phyloP scores from a whole-genome alignment of 2,888 invertebrate genomes.

The Pollenia angustigena region DNA sequence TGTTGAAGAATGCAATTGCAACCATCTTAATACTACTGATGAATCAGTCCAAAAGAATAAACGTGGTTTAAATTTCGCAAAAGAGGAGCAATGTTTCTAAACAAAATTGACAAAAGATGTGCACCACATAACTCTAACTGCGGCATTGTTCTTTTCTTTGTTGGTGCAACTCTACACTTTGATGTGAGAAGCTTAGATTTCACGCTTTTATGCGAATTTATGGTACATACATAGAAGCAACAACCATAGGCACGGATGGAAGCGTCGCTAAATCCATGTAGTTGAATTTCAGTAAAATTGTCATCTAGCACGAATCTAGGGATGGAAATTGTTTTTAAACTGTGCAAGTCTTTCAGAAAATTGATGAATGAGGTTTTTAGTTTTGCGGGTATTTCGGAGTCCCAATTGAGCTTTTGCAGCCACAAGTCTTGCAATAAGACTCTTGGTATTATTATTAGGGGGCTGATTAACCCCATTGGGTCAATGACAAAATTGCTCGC shows the following conservation, averaged over 20 bases:
- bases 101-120: slow-evolving; percentile 29
- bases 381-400: slow-evolving; percentile 7
- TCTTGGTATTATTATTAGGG: slow-evolving; percentile 23
- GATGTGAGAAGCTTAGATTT: slow-evolving; percentile 8
- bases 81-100: slow-evolving; percentile 18
- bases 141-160: slow-evolving; percentile 37
- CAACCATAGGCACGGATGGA: slow-evolving; percentile 27
- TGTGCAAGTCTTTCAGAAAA: not conserved
- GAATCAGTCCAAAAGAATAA: slow-evolving; percentile 47
- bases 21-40: slow-evolving; percentile 38
- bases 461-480: slow-evolving; percentile 25
- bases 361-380: not conserved
- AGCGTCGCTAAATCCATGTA: slow-evolving; percentile 32
- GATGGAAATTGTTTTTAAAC: slow-evolving; percentile 7
- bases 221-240: slow-evolving; percentile 18
- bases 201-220: not conserved
- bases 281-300: slow-evolving; percentile 12
- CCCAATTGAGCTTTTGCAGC: slow-evolving; percentile 22
- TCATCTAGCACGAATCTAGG: slow-evolving; percentile 16
- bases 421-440: slow-evolving; percentile 43
- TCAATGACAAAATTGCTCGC: slow-evolving; percentile 39
- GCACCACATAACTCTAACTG: slow-evolving; percentile 35
- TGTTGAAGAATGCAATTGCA: slow-evolving; percentile 45
- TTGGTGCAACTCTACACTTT: slow-evolving; percentile 30
- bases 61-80: not conserved